These are phyloP conservation scores for Drosophila suzukii DNA, from an alignment of 1,140 invertebrate genomes.

Conservation along the genomic window DNA sequence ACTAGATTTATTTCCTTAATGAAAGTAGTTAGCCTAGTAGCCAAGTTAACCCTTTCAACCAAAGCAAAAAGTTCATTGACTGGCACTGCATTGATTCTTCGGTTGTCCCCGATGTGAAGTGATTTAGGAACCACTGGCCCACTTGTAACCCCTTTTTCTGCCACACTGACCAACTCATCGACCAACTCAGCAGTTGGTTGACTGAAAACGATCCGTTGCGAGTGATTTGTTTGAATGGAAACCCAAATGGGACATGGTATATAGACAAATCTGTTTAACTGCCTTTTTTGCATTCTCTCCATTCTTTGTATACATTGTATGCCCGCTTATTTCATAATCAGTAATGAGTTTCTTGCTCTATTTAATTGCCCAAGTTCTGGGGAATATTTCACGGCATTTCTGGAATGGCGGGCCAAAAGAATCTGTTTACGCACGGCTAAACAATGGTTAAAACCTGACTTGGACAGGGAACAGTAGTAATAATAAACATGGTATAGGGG, in stretches of 20 bases:
- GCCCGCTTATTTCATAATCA: constrained; percentile 69
- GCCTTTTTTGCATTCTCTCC: constrained; percentile 1
- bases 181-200: constrained; percentile 44
- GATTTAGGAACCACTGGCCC: constrained; percentile 48
- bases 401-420: constrained; percentile 41
- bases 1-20: no score
- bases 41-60: background rate
- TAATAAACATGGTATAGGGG: no score
- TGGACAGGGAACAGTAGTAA: background rate
- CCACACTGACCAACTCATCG: constrained; percentile 44
- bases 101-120: constrained; percentile 47
- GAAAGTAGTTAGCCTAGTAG: background rate
- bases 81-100: constrained; percentile 18
- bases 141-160: constrained; percentile 18
- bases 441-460: constrained; percentile 31
- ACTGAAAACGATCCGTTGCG: constrained; percentile 22
- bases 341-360: constrained; percentile 79
- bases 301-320: background rate
- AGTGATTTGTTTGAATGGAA: constrained; percentile 32
- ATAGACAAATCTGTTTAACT: constrained; percentile 57
- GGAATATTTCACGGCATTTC: constrained; percentile 51
- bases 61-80: constrained; percentile 32
- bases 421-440: constrained; percentile 43
- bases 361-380: constrained; percentile 61
- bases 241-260: constrained; percentile 7